Evolutionary conservation across 2,888 invertebrate species (phyloP).

Genomic region (Tachina fera): DNA sequence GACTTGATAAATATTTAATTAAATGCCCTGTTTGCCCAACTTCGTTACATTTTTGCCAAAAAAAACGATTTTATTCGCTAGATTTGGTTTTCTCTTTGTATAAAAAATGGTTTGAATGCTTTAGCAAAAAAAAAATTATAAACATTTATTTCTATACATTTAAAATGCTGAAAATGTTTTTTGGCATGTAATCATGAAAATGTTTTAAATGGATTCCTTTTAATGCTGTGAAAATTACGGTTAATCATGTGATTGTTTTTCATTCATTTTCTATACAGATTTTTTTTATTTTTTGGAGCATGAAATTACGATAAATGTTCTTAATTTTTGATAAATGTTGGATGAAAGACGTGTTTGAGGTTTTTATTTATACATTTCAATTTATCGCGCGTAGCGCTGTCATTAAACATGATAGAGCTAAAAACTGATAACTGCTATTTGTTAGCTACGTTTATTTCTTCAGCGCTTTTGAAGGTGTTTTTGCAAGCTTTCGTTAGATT

Average conservation of each 20-base stretch:
- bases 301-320: not conserved
- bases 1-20: conserved; percentile 70
- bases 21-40: conserved; percentile 49
- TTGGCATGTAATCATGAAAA: conserved; percentile 59
- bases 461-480: too few species aligned
- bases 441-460: too few species aligned
- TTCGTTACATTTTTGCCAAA: conserved; percentile 29
- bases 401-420: too few species aligned
- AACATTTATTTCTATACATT: conserved; percentile 12
- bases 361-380: too few species aligned
- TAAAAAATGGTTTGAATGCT: conserved; percentile 10
- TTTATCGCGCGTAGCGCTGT: too few species aligned
- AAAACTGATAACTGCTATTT: too few species aligned
- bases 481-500: too few species aligned
- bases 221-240: conserved; percentile 55
- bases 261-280: not conserved
- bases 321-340: not conserved
- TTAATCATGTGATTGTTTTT: conserved; percentile 22
- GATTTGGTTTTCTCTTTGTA: not conserved
- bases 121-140: conserved; percentile 5
- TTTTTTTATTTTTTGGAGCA: not conserved
- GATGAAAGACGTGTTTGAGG: too few species aligned
- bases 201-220: conserved; percentile 44
- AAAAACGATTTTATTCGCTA: conserved; percentile 18
- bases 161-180: conserved; percentile 44